Percentiles rank a stretch among this genome's conserved stretches.
These are phyloP conservation scores for Ophioninae sp. DNA, from an alignment of 2,888 invertebrate genomes.

Conservation along the genomic window DNA sequence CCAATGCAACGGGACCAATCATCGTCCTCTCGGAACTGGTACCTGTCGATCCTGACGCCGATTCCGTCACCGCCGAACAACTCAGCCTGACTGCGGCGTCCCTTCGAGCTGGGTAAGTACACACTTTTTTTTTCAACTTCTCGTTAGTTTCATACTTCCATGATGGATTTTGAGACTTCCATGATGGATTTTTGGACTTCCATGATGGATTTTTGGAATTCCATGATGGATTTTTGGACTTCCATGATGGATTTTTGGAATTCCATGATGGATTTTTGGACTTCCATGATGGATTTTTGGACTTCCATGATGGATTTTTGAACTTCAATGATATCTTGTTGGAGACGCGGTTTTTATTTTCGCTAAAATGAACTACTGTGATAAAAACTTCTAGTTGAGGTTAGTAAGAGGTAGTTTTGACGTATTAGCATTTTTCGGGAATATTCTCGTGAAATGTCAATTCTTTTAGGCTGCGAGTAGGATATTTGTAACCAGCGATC, in stretches of 20 bases:
- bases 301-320: too few species aligned
- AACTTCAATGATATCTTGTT: too few species aligned
- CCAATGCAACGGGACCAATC: slow-evolving; percentile 84
- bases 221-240: too few species aligned
- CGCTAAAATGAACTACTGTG: too few species aligned
- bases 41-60: slow-evolving; percentile 84
- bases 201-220: neutral
- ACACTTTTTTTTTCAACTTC: neutral
- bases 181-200: neutral
- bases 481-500: neutral
- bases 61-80: slow-evolving; percentile 71
- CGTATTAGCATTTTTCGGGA: neutral
- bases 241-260: neutral
- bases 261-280: too few species aligned
- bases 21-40: slow-evolving; percentile 88
- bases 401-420: too few species aligned
- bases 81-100: slow-evolving; percentile 73
- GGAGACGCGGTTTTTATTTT: too few species aligned
- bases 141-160: neutral
- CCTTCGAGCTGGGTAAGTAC: slow-evolving; percentile 77
- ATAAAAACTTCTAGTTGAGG: too few species aligned
- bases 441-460: neutral
- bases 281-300: neutral
- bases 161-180: neutral
- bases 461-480: too few species aligned